Evolutionary conservation across 1,140 invertebrate genomes (phyloP), one percentile per base, ranked within the genome.

Genomic region (Centruroides sculpturatus): DNA sequence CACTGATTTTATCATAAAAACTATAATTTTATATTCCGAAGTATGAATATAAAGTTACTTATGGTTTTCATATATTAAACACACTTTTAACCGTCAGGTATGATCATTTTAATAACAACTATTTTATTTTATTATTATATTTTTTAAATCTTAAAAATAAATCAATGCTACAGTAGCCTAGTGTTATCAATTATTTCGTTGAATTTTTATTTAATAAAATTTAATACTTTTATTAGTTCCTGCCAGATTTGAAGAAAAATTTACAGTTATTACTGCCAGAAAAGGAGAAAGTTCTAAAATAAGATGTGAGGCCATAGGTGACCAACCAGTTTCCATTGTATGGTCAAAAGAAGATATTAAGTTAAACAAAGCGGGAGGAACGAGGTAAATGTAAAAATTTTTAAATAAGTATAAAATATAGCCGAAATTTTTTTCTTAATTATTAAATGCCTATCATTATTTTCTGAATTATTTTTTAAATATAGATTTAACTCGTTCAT

Each of bases 261-360:
- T 89, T 67, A 80, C 86, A 57, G 92, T 93, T 68, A 89, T 93
- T 73, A 93, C 89, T 35, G 87, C 91, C 13, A 82, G 87, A 63
- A 82, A 87, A 61, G 90, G 88, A 23, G 89, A 95, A 74, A 89
- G 91, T 47, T 86, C 91, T 41, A 89, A 92, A 36, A 72, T 98
- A 60, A 89, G 93, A 71, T 96, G 93, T 72, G 89, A 93, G 77
- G 92, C 91, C n/a, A 87, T 90, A 69, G 92, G 94, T 57, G 93
- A 97, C 76, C 92, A 92, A 79, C 93, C 93, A 35, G 89, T 98
- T 71, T 90, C 90, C 66, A 92, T 97, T 53, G 80, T 91, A 23
- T 97, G 93, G 94, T 60, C 57, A 6, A 70, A 68, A 57, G 66
- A 67, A 13, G 52, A 57, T 3, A 56, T 36, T 13, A 52, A 36